Percentiles rank a stretch among this genome's conserved stretches.
These are phyloP conservation scores for Orchesellides sinensis DNA, from an alignment of 2,888 invertebrate genomes.

Conservation along the genomic window DNA sequence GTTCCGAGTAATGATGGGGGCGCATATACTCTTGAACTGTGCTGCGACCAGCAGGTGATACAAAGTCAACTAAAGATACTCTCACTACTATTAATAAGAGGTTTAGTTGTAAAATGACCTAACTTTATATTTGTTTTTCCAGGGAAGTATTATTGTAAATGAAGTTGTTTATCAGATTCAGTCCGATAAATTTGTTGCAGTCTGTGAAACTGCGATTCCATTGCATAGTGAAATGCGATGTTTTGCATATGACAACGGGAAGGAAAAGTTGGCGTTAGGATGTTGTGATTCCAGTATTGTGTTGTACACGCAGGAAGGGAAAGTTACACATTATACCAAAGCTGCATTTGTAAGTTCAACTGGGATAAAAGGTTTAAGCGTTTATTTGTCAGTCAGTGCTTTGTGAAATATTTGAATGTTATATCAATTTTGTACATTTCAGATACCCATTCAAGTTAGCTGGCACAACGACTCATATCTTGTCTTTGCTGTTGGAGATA, in stretches of 20 bases:
- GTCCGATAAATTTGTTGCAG: constrained; percentile 50
- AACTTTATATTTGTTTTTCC: neutral
- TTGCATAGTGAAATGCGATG: constrained; percentile 70
- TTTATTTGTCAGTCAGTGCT: neutral
- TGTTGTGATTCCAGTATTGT: constrained; percentile 72
- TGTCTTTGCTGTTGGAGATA: constrained; percentile 69
- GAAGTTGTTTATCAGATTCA: constrained; percentile 70
- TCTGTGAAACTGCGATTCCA: constrained; percentile 73
- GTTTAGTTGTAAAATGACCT: constrained; percentile 4
- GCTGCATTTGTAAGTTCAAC: constrained; percentile 70
- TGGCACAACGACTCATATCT: constrained; percentile 72
- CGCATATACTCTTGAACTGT: constrained; percentile 70
- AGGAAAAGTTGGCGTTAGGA: constrained; percentile 68
- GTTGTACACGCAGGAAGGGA: constrained; percentile 71
- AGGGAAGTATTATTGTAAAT: constrained; percentile 70
- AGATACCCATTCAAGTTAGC: constrained; percentile 70
- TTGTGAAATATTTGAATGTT: no score
- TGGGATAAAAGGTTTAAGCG: neutral
- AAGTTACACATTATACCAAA: constrained; percentile 71
- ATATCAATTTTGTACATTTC: neutral
- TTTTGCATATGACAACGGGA: constrained; percentile 65
- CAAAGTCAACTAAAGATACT: neutral
- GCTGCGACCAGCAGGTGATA: constrained; percentile 67
- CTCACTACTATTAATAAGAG: neutral
- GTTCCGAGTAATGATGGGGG: constrained; percentile 63